Evolutionary conservation across 2,888 invertebrate species (phyloP), one percentile per base, ranked within the genome.

Genomic region (Rhagium mordax): DNA sequence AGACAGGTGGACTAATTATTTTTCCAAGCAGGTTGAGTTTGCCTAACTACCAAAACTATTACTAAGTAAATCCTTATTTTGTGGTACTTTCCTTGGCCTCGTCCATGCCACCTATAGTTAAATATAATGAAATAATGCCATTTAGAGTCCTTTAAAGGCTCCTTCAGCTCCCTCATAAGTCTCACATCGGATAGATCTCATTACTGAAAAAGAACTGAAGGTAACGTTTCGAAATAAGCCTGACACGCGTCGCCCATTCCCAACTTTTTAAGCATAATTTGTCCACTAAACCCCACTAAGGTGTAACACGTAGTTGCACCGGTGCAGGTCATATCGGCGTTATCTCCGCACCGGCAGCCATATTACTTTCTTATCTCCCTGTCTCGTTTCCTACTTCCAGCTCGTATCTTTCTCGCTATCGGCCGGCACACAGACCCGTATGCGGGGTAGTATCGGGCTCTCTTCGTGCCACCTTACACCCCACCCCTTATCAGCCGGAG

Each of bases 301-400:
- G 72, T 68, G 70, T 67, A 73, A 73, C 72, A 73, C 72, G 72
- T 72, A 72, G 72, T 61, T 72, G 76, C 76, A 74, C 69, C 69
- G 72, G 82, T 84, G 82, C 84, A 84, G 83, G 85, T 83, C 84
- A 82, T 86, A 86, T 86, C 86, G 83, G 72, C 82, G 82, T 86
- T 86, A 86, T 86, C 86, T 84, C 81, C 82, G 83, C 85, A 83
- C 84, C 86, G 85, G 86, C 85, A 86, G 86, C 86, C 86, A 86
- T 87, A 86, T 86, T 86, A 86, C 86, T 86, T 86, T 86, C 87
- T 87, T 87, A 87, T 87, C 87, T 83, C 79, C 81, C 83, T 83
- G 86, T 86, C 86, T 86, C 86, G 86, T 86, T 86, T 86, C 86
- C 86, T 86, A 86, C 85, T 86, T 86, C 85, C 85, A 85, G 82